Evolutionary conservation across 2,113 vertebrate species (phyloP), one percentile per base, ranked within the genome.

Genomic region (Cricetomys ansorgei): DNA sequence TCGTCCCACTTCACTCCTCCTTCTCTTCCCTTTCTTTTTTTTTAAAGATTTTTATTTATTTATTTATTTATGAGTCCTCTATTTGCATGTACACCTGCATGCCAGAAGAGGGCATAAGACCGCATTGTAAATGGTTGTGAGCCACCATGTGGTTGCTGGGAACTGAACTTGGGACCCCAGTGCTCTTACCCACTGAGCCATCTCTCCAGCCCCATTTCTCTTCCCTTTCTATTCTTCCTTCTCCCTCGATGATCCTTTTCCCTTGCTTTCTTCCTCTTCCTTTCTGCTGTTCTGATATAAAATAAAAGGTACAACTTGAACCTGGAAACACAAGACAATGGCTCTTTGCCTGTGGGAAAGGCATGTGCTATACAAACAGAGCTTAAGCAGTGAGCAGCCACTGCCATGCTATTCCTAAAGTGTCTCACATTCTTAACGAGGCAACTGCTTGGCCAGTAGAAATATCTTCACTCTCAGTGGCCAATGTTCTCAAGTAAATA

Each of bases 281-380:
- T 48, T 16, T 17, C 57, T 65, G 53, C 75, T 85, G 19, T 77
- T 97, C 91, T 89, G 83, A 91, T 59, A 95, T 95, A 98, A 45
- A 88, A 76, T 19, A 67, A 96, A 94, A 98, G 98, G 96, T 98
- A 97, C 84, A 0, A 0, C 96, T 97, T 67, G 57, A 81, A 88
- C 0, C 69, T 91, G 92, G 69, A 98, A 91, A 93, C 94, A 95
- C 1, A 73, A 77, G 29, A 17, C 3, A 10, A 96, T 53, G 79
- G 92, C 89, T 92, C 85, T 96, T 91, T 96, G 94, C 96, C 96
- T 91, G 29, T 88, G 91, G 76, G 94, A 97, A 97, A 97, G 86
- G 62, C 88, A 96, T 25, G 15, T 31, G 89, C 83, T 93, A 96
- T 64, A 57, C 91, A 67, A 77, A 97, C 96, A 70, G 91, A 75